Conservation (phyloP, 2,797 vertebrate species). For the Phylloscopus collybita region DNA sequence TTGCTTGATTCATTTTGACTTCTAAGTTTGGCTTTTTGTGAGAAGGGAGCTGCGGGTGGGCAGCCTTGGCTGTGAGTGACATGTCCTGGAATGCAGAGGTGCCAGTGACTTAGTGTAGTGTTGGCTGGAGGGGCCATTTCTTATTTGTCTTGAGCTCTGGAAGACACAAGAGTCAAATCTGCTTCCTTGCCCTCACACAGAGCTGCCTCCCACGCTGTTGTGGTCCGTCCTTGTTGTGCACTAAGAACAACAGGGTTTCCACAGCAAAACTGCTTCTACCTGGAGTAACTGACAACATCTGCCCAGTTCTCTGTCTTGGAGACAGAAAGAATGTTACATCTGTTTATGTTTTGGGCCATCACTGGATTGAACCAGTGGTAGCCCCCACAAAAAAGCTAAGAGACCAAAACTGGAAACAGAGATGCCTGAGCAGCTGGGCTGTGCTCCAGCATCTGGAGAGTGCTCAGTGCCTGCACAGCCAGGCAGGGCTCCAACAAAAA, state of each 20-base stretch:
- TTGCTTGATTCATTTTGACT: neutral
- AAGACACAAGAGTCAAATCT: neutral
- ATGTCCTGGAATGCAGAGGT: neutral
- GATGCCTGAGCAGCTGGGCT: neutral
- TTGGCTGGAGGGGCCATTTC: neutral
- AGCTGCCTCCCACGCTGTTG: neutral
- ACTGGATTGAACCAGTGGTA: neutral
- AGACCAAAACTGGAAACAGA: constrained; percentile 55
- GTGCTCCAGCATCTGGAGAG: constrained; percentile 40
- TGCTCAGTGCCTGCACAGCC: neutral
- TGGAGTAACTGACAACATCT: neutral
- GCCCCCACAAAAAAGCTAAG: neutral
- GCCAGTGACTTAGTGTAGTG: neutral
- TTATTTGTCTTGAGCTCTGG: neutral
- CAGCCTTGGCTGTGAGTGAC: neutral
- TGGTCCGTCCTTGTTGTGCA: neutral
- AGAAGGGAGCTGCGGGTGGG: neutral
- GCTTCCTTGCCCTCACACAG: neutral
- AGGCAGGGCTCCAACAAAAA: neutral
- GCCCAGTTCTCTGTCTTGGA: neutral
- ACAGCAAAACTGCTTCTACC: neutral
- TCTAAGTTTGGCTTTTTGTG: neutral
- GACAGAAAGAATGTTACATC: neutral
- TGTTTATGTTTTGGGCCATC: neutral
- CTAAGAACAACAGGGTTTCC: neutral